Base-by-base conservation (phyloP, 2,113 vertebrate species). In the Mola mola region DNA sequence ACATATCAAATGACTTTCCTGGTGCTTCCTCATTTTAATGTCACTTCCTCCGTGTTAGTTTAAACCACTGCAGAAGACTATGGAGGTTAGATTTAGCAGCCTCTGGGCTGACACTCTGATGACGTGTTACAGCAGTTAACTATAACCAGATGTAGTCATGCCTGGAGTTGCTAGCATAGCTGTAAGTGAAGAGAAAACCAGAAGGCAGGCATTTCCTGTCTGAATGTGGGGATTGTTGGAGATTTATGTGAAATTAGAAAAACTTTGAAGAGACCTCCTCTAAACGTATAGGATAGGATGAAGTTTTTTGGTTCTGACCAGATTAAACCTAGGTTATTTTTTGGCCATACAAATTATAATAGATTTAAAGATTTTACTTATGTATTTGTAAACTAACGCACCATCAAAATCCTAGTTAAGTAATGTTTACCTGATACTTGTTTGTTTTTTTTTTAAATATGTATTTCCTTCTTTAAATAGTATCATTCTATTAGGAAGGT, bases 41-140 rank as follows among this genome's bases (percentile, higher is more conserved):
- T 48, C 41, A 84, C 86, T 91, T 93, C 90, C 90, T 78, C 63
- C 12, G 44, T 37, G 53, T 28, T 33, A 65, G 49, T 57, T n/a
- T n/a, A n/a, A n/a, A n/a, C n/a, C n/a, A n/a, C n/a, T n/a, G n/a
- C n/a, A n/a, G n/a, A n/a, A n/a, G n/a, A n/a, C n/a, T n/a, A n/a
- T n/a, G n/a, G n/a, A n/a, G n/a, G n/a, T n/a, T 38, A 53, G 65
- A 59, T 13, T 75, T 69, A 63, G 67, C 70, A 1, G 48, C 38
- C 17, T 72, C 20, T 6, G 15, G 16, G 17, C 29, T 16, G 53
- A 38, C 49, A 21, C 53, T 9, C 42, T 19, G 36, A 9, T 64
- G 63, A 72, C 72, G 67, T 24, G 48, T 33, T 46, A 38, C 20
- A 5, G 37, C 53, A 21, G 60, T 67, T 62, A 88, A 90, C 49